A percentile compares a stretch with the other conserved stretches of the same genome.
These are phyloP conservation scores for Neoarius graeffei DNA, from an alignment of 2,113 vertebrate species.

Conservation along the genomic window DNA sequence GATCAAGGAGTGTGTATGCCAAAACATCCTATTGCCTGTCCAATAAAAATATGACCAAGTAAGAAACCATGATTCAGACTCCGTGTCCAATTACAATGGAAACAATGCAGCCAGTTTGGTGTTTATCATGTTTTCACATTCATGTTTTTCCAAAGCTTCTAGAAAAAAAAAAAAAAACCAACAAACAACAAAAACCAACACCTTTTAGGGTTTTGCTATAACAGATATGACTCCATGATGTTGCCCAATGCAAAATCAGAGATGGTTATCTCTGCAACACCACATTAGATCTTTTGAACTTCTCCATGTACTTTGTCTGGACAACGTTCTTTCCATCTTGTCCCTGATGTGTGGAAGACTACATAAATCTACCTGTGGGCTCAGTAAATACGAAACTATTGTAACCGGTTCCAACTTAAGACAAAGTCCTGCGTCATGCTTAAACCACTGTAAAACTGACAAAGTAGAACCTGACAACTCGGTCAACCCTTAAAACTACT, in stretches of 20 bases:
- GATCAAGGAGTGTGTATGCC: not conserved
- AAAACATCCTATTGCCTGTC: conserved; percentile 1
- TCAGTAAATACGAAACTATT: not conserved
- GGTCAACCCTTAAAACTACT: not conserved
- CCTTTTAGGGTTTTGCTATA: conserved; percentile 9
- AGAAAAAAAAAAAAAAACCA: not conserved
- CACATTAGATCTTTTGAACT: not conserved
- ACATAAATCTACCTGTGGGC: not conserved
- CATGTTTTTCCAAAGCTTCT: not conserved
- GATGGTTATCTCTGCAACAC: not conserved
- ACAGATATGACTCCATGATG: not conserved
- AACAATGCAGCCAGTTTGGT: not conserved
- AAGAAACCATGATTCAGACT: not conserved
- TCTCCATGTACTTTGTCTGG: not conserved
- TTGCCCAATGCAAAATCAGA: not conserved
- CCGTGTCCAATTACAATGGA: not conserved
- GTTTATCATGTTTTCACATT: not conserved
- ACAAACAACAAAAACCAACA: not conserved
- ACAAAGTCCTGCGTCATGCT: not conserved
- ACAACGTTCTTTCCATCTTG: not conserved
- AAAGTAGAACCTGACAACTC: not conserved
- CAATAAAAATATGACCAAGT: not conserved
- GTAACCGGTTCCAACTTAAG: not conserved
- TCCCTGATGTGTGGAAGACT: conserved; percentile 32
- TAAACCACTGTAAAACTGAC: not conserved